Evolutionary conservation across 30 jellyfish, hydroid and myxozoan genomes (phyloP).

Genomic region (Aurelia aurita): DNA sequence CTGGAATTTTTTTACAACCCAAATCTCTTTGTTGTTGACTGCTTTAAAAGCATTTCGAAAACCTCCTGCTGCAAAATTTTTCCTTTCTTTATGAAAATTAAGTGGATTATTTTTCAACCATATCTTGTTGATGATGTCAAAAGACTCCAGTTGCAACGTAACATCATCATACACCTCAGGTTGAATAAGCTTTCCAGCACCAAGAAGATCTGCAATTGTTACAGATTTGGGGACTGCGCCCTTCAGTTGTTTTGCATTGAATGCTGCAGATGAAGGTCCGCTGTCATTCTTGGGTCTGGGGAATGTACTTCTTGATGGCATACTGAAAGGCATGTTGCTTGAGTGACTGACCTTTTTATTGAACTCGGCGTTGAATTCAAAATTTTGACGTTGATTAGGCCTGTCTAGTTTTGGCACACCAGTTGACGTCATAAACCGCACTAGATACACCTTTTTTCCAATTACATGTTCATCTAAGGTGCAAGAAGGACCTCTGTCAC

Average conservation of each 20-base stretch:
- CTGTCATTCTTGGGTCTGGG: constrained; percentile 10
- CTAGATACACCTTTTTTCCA: constrained; percentile 40
- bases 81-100: constrained; percentile 14
- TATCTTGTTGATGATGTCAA: neutral
- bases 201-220: constrained; percentile 38
- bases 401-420: constrained; percentile 14
- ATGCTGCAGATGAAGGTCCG: constrained; percentile 10
- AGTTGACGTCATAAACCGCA: constrained; percentile 23
- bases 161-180: constrained; percentile 2
- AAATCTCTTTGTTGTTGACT: constrained; percentile 17
- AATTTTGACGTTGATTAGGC: constrained; percentile 25
- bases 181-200: constrained; percentile 25
- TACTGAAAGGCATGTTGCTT: constrained; percentile 16
- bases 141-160: constrained; percentile 10
- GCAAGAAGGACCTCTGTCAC: constrained; percentile 70
- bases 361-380: constrained; percentile 20
- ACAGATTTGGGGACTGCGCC: constrained; percentile 23
- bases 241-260: neutral
- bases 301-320: constrained; percentile 25
- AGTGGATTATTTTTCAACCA: constrained; percentile 3
- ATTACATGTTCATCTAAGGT: constrained; percentile 22
- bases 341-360: constrained; percentile 14
- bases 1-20: constrained; percentile 16
- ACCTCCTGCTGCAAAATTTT: constrained; percentile 27
- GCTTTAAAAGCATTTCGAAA: constrained; percentile 21